Evolutionary conservation across 2,113 vertebrate genomes (phyloP).

Genomic region (Aphelocoma coerulescens): DNA sequence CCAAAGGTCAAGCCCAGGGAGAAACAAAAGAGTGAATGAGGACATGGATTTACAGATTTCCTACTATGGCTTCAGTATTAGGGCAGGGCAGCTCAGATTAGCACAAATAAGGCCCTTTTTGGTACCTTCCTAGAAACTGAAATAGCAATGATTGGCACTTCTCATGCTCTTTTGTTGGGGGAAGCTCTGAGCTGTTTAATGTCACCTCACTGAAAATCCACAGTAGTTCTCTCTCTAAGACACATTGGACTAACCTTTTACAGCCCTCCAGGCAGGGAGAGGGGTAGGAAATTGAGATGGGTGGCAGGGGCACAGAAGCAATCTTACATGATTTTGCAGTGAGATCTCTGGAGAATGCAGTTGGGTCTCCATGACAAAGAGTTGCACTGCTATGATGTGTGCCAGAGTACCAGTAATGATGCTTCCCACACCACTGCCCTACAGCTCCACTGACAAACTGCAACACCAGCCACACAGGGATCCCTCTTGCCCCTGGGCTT

Average conservation of each 20-base stretch:
- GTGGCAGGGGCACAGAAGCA: background rate
- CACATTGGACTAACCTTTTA: background rate
- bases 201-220: background rate
- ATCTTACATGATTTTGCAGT: background rate
- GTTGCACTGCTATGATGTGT: background rate
- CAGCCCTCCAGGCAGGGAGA: background rate
- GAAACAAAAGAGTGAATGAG: background rate
- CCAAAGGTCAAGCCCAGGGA: background rate
- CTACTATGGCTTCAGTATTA: background rate
- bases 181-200: background rate
- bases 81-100: background rate
- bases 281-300: rapidly evolving
- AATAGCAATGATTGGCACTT: background rate
- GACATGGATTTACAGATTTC: background rate
- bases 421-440: background rate
- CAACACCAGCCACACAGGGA: background rate
- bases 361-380: background rate
- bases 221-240: background rate
- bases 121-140: background rate
- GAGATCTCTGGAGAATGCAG: background rate
- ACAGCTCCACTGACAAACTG: background rate
- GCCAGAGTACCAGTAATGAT: background rate
- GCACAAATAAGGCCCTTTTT: background rate
- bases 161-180: background rate
- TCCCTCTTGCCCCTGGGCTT: background rate